Evolutionary conservation across 2,888 invertebrate species (phyloP).

Genomic region (Hirtodrosophila cameraria): DNA sequence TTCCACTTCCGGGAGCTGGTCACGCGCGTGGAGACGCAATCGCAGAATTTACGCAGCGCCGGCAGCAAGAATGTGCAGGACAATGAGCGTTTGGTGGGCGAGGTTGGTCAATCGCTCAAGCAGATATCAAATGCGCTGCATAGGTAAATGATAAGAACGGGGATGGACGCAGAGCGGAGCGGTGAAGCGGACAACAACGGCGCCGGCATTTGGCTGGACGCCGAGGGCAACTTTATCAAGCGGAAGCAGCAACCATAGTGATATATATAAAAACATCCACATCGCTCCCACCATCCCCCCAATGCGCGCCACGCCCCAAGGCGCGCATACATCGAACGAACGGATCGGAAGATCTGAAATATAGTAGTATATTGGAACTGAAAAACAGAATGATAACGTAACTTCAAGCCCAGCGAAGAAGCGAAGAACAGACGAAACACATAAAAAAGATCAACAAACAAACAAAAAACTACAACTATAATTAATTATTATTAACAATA

Average conservation of each 20-base stretch:
- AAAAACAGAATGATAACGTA: conserved; percentile 34
- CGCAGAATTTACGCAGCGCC: conserved; percentile 88
- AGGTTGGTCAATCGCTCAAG: conserved; percentile 86
- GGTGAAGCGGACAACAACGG: conserved; percentile 55
- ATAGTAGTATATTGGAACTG: conserved; percentile 23
- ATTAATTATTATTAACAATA: conserved; percentile 46
- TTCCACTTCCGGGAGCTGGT: conserved; percentile 93
- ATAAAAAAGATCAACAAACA: conserved; percentile 20
- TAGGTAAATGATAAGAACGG: conserved; percentile 84
- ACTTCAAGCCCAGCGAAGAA: conserved; percentile 76
- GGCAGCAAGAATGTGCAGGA: conserved; percentile 89
- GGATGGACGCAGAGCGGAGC: conserved; percentile 70
- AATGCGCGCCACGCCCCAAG: conserved; percentile 3
- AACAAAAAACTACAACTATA: conserved; percentile 51
- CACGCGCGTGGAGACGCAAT: conserved; percentile 89
- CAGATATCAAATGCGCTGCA: conserved; percentile 84
- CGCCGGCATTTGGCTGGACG: conserved; percentile 77
- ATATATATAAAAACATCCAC: conserved; percentile 31
- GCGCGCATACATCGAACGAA: conserved; percentile 18
- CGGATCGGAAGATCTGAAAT: too few species aligned
- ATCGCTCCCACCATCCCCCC: conserved; percentile 59
- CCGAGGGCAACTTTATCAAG: conserved; percentile 82
- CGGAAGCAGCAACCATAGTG: conserved; percentile 64
- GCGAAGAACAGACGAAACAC: conserved; percentile 26
- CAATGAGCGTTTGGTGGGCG: conserved; percentile 88